phyloP scores from a whole-genome alignment of 2,113 vertebrate species.

The Clarias batrachus region DNA sequence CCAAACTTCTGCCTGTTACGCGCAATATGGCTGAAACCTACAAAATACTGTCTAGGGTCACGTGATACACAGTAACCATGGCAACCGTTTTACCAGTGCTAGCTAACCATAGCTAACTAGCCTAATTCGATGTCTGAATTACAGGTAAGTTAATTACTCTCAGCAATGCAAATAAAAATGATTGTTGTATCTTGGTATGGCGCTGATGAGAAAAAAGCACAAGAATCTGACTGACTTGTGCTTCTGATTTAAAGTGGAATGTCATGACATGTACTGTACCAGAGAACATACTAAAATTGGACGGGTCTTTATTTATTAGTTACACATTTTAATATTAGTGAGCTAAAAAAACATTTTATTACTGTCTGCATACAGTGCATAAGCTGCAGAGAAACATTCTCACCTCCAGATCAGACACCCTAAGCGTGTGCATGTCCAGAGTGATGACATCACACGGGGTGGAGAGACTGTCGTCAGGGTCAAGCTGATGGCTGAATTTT shows the following conservation, averaged over 20 bases:
- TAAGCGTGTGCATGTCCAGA: slow-evolving; percentile 76
- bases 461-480: slow-evolving; percentile 73
- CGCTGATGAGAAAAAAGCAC: not conserved
- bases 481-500: slow-evolving; percentile 76
- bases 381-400: not conserved
- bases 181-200: not conserved
- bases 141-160: not conserved
- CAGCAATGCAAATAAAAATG: not conserved
- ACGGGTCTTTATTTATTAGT: not conserved
- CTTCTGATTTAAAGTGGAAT: not conserved
- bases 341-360: not conserved
- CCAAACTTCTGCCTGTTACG: not conserved
- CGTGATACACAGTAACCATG: not conserved
- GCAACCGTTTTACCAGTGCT: not conserved
- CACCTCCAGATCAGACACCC: slow-evolving; percentile 78
- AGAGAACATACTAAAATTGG: not conserved
- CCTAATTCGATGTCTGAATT: not conserved
- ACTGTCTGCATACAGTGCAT: too few relatives aligned
- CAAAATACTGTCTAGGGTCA: not conserved
- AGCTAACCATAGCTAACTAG: not conserved
- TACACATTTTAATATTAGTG: not conserved
- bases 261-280: not conserved
- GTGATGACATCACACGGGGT: slow-evolving; percentile 67
- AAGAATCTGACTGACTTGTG: not conserved
- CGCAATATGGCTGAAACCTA: not conserved